A percentile compares a stretch with the other conserved stretches of the same genome.
Conservation (phyloP, 1,140 invertebrate species). For the Holcopasites calliopsidis region DNA sequence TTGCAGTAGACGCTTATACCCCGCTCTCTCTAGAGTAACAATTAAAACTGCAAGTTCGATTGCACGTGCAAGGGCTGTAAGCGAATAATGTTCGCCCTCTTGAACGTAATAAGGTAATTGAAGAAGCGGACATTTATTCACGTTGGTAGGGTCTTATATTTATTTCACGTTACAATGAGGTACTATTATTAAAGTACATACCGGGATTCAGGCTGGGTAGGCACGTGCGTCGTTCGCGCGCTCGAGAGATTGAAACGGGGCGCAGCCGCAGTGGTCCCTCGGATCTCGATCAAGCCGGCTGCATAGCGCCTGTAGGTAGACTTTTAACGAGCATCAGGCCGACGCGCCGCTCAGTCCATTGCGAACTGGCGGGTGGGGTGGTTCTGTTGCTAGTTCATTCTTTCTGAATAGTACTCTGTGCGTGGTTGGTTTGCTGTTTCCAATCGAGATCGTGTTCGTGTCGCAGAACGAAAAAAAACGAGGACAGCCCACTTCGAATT, state of each 20-base stretch:
- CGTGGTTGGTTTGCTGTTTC: not conserved
- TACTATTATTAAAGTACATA: conserved; percentile 27
- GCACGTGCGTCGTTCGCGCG: conserved; percentile 40
- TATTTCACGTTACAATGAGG: conserved; percentile 20
- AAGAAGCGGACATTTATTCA: conserved; percentile 12
- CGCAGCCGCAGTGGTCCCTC: conserved; percentile 46
- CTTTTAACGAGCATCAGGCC: not conserved
- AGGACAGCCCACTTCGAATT: too few relatives aligned
- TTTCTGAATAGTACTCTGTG: not conserved
- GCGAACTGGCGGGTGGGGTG: not conserved
- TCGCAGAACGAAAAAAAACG: too few relatives aligned
- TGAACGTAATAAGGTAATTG: not conserved
- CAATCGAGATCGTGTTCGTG: not conserved
- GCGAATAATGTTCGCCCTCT: not conserved
- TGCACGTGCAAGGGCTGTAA: not conserved
- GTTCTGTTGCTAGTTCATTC: not conserved
- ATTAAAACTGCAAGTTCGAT: not conserved
- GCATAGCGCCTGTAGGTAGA: not conserved
- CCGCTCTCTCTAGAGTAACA: too few relatives aligned
- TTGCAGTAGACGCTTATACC: too few relatives aligned
- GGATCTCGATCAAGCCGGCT: conserved; percentile 36
- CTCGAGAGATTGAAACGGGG: not conserved
- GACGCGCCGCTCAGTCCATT: conserved; percentile 33
- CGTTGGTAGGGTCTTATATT: not conserved
- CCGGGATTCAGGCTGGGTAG: conserved; percentile 15